Evolutionary conservation across 2,113 vertebrate species (phyloP).

Genomic region (Chunga burmeisteri): DNA sequence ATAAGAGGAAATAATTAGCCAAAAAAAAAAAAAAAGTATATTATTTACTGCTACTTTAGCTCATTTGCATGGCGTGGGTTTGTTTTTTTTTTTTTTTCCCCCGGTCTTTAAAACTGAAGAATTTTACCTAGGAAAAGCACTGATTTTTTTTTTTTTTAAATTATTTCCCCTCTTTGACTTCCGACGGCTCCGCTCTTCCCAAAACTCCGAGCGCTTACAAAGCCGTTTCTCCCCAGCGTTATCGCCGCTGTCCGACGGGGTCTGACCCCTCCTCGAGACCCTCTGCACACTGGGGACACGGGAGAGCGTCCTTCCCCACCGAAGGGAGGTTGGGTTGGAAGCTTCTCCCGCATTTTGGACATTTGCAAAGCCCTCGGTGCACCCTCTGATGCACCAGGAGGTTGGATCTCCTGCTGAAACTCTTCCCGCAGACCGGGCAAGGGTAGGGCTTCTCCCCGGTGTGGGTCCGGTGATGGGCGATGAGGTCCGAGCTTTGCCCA

Average conservation of each 20-base stretch:
- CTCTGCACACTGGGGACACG: background rate
- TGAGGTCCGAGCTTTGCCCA: background rate
- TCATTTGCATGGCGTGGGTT: too few relatives aligned
- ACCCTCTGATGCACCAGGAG: slow-evolving; percentile 15
- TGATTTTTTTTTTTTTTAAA: too few relatives aligned
- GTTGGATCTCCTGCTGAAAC: slow-evolving; percentile 5
- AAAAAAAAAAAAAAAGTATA: too few relatives aligned
- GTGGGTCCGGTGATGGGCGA: background rate
- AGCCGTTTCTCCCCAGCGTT: background rate
- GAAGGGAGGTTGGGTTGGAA: background rate
- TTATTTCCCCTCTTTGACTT: too few relatives aligned
- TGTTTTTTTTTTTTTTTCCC: too few relatives aligned
- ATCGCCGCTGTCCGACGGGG: background rate
- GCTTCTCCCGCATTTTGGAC: background rate
- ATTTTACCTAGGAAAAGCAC: too few relatives aligned
- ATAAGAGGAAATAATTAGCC: background rate
- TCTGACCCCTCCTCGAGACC: background rate
- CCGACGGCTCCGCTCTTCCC: too few relatives aligned
- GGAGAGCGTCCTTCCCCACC: background rate
- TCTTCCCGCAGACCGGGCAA: background rate
- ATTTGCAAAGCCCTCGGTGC: background rate
- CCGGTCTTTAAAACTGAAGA: too few relatives aligned
- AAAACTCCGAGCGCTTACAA: background rate
- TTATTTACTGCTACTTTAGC: too few relatives aligned
- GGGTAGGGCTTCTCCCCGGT: slow-evolving; percentile 30